Evolutionary conservation across 2,797 vertebrate genomes (phyloP).

Genomic region (Dipus sagitta): DNA sequence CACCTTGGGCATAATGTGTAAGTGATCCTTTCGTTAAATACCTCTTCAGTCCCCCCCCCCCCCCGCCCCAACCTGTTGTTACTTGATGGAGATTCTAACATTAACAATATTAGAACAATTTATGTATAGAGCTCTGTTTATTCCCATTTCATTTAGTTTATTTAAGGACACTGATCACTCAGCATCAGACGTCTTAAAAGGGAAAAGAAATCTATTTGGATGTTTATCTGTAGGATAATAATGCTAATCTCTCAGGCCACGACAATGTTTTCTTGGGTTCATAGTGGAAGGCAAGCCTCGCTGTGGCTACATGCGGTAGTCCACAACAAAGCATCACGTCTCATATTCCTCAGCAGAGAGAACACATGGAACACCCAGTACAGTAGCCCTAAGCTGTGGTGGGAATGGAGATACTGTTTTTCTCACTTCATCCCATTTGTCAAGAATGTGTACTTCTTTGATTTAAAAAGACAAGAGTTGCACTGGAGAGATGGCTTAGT

Average conservation of each 20-base stretch:
- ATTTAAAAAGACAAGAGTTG: constrained; percentile 13
- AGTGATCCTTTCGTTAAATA: background rate
- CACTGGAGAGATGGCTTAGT: no score
- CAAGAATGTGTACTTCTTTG: background rate
- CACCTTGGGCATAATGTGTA: background rate
- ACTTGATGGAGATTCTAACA: background rate
- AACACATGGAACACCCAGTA: background rate
- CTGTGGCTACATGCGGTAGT: background rate
- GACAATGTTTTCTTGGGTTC: background rate
- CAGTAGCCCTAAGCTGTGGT: background rate
- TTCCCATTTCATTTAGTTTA: background rate
- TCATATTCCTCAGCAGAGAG: background rate
- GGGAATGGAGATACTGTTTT: background rate
- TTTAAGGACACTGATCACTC: background rate
- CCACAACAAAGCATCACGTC: background rate
- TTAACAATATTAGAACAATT: constrained; percentile 1
- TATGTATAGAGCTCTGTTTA: background rate
- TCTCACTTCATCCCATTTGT: background rate
- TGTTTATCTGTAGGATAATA: background rate
- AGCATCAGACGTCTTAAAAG: background rate
- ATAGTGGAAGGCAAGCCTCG: background rate
- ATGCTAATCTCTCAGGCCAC: background rate
- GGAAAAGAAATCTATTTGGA: background rate
- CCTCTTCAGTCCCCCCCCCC: background rate
- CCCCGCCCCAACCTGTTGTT: background rate